Conservation (phyloP, 92 coral and sea anemone genomes). For the Chrysogorgia sp. region DNA sequence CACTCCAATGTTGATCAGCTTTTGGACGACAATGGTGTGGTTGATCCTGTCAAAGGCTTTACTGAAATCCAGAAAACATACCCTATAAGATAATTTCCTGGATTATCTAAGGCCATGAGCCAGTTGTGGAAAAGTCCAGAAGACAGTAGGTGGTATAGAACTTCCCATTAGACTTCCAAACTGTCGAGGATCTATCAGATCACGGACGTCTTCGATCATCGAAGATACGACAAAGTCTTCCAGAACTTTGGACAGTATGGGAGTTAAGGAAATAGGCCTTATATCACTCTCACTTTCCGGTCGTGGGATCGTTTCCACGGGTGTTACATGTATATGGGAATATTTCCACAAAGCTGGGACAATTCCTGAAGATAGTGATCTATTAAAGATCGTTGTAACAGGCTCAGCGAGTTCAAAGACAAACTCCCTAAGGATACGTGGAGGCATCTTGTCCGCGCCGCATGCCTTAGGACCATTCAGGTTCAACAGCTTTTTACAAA, state of each 20-base stretch:
- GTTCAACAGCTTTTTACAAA: slow-evolving; percentile 20
- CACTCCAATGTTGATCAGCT: no score
- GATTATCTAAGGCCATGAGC: no score
- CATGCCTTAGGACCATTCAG: background rate
- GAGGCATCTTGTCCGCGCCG: slow-evolving; percentile 27
- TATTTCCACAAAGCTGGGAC: no score
- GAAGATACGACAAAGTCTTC: slow-evolving; percentile 39
- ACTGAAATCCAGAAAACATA: no score
- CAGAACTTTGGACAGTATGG: slow-evolving; percentile 31
- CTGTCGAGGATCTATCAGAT: slow-evolving; percentile 16
- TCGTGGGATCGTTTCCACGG: no score
- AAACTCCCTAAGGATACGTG: slow-evolving; percentile 24
- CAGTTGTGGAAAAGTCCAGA: slow-evolving; percentile 20
- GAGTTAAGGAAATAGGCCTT: background rate
- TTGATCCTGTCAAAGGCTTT: no score
- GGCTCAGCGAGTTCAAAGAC: slow-evolving; percentile 19
- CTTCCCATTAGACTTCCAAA: slow-evolving; percentile 17
- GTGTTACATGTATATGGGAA: no score
- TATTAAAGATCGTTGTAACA: no score
- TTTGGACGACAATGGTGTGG: no score
- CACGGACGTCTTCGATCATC: slow-evolving; percentile 41
- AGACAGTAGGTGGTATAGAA: slow-evolving; percentile 9
- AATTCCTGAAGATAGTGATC: no score
- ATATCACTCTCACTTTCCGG: no score
- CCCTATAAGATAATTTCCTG: no score